Evolutionary conservation across 2,888 invertebrate species (phyloP).

Genomic region (Seladonia tumulorum): DNA sequence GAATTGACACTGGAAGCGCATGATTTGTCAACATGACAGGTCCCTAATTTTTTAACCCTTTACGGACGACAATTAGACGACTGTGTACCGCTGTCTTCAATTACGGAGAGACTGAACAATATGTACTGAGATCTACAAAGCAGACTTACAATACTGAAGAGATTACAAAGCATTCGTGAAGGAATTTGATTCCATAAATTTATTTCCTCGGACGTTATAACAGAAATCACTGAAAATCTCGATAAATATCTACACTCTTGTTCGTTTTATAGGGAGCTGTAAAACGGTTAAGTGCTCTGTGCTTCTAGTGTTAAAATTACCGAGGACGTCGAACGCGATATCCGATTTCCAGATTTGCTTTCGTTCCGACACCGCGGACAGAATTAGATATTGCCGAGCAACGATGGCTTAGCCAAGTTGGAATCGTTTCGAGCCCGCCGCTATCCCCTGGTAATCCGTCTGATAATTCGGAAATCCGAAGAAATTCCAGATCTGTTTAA

Average conservation of each 20-base stretch:
- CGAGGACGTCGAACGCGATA: not conserved
- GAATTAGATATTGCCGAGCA: constrained; percentile 36
- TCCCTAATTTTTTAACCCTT: too few relatives aligned
- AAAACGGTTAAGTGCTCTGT: not conserved
- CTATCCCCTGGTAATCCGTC: constrained; percentile 43
- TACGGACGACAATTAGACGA: too few relatives aligned
- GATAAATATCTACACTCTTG: too few relatives aligned
- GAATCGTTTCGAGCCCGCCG: constrained; percentile 30
- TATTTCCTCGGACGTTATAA: not conserved
- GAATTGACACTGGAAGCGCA: too few relatives aligned
- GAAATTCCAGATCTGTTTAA: constrained; percentile 39
- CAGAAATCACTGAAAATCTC: not conserved
- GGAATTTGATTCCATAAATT: too few relatives aligned
- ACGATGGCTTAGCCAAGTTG: constrained; percentile 38
- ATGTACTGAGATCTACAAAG: too few relatives aligned
- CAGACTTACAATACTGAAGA: too few relatives aligned
- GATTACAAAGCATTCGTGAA: not conserved
- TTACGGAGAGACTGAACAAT: too few relatives aligned
- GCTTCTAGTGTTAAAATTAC: not conserved
- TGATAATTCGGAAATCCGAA: constrained; percentile 42
- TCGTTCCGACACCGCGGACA: not conserved
- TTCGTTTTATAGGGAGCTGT: not conserved
- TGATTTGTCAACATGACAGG: too few relatives aligned
- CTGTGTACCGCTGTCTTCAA: too few relatives aligned
- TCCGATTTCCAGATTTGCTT: constrained; percentile 15